Percentiles rank a stretch among this genome's conserved stretches.
These are phyloP conservation scores for Nymphicus hollandicus DNA, from an alignment of 2,113 vertebrate species.

Conservation along the genomic window DNA sequence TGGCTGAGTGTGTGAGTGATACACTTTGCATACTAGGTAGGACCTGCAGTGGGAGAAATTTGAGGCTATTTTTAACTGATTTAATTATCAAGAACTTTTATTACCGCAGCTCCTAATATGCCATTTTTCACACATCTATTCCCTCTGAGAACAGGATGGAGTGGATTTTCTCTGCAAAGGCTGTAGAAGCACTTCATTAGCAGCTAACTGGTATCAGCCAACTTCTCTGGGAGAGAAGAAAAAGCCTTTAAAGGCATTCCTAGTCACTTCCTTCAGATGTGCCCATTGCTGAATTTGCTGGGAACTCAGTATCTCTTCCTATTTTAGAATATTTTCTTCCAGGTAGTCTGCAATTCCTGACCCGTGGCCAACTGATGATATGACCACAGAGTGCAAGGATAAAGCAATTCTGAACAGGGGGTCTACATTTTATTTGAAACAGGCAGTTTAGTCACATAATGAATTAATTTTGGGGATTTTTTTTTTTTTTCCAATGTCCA, in stretches of 20 bases:
- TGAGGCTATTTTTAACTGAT: neutral
- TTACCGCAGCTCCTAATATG: neutral
- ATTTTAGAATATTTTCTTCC: neutral
- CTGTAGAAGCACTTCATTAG: neutral
- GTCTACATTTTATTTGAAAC: neutral
- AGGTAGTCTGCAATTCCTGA: neutral
- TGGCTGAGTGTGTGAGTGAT: neutral
- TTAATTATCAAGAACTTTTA: neutral
- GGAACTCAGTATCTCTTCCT: neutral
- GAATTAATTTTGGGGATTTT: neutral
- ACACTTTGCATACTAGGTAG: neutral
- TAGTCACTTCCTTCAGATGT: neutral
- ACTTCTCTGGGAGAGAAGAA: neutral
- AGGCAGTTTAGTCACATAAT: neutral
- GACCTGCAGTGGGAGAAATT: neutral
- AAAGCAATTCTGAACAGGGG: neutral
- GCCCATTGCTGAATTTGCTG: neutral
- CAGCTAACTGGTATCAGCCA: neutral
- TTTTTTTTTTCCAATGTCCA: neutral
- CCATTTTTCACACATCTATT: neutral
- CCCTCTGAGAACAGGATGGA: neutral
- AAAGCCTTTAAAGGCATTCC: neutral
- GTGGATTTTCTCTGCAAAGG: neutral
- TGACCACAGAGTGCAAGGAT: neutral
- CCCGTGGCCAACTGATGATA: neutral